These are phyloP conservation scores for Propithecus coquereli DNA, from an alignment of 2,113 vertebrate genomes.

Conservation along the genomic window DNA sequence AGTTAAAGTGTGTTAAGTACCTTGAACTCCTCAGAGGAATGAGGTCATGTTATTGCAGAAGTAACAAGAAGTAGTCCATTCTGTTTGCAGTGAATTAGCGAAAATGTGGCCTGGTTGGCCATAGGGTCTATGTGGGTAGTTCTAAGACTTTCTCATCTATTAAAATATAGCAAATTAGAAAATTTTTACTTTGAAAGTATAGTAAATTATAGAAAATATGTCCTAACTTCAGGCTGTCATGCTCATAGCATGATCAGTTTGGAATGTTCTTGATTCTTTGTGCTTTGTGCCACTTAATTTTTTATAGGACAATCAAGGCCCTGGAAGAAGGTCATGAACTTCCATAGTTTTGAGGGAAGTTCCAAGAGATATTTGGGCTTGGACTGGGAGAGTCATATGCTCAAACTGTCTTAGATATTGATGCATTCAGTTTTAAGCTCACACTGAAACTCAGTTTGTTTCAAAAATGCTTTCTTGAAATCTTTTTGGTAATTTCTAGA, in stretches of 20 bases:
- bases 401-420: background rate
- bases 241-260: background rate
- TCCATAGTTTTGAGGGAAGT: background rate
- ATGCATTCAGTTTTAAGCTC: background rate
- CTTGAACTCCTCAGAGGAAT: background rate
- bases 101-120: background rate
- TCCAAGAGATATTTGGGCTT: background rate
- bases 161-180: slow-evolving; percentile 15
- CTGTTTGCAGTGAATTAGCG: background rate
- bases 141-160: background rate
- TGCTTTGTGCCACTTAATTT: background rate
- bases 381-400: background rate
- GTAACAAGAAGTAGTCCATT: background rate
- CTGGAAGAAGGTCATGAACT: background rate
- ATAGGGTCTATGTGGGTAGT: background rate
- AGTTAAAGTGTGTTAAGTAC: background rate
- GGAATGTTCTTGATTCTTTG: background rate
- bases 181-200: background rate
- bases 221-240: background rate
- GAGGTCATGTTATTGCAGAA: background rate
- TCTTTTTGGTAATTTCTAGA: slow-evolving; percentile 10
- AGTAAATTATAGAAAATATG: slow-evolving; percentile 13
- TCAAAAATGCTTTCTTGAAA: background rate
- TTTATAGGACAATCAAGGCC: background rate
- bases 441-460: background rate